Evolutionary conservation across 2,797 vertebrate species (phyloP).

Genomic region (Sciurus carolinensis): DNA sequence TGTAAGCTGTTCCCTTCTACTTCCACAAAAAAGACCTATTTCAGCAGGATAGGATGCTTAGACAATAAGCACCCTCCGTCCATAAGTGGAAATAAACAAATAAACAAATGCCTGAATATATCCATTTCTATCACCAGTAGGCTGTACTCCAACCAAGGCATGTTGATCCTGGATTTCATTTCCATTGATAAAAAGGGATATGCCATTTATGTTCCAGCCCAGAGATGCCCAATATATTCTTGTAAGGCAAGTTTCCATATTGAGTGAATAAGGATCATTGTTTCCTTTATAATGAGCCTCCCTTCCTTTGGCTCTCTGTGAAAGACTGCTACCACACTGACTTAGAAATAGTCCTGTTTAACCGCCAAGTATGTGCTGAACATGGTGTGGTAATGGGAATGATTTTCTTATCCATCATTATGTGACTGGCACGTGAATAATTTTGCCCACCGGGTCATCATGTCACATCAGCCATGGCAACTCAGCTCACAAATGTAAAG

Average conservation of each 20-base stretch:
- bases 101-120: constrained; percentile 77
- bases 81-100: constrained; percentile 62
- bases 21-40: background rate
- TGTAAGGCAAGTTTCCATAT: constrained; percentile 86
- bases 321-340: constrained; percentile 84
- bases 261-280: constrained; percentile 86
- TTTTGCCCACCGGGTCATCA: constrained; percentile 80
- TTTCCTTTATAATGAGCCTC: constrained; percentile 85
- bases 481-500: constrained; percentile 75
- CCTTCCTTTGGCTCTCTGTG: constrained; percentile 87
- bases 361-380: constrained; percentile 77
- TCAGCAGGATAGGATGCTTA: background rate
- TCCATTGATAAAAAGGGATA: constrained; percentile 79
- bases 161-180: constrained; percentile 79
- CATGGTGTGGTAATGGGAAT: constrained; percentile 75
- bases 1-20: background rate
- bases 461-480: constrained; percentile 79
- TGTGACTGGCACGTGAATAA: constrained; percentile 79
- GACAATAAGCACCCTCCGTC: background rate
- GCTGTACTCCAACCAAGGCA: constrained; percentile 80
- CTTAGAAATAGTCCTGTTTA: constrained; percentile 74
- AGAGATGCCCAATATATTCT: constrained; percentile 23
- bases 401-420: constrained; percentile 85
- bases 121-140: constrained; percentile 76
- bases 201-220: constrained; percentile 84